A percentile compares a stretch with the other conserved stretches of the same genome.
Evolutionary conservation across 2,888 invertebrate species (phyloP).

Genomic region (Parasteatoda lunata): DNA sequence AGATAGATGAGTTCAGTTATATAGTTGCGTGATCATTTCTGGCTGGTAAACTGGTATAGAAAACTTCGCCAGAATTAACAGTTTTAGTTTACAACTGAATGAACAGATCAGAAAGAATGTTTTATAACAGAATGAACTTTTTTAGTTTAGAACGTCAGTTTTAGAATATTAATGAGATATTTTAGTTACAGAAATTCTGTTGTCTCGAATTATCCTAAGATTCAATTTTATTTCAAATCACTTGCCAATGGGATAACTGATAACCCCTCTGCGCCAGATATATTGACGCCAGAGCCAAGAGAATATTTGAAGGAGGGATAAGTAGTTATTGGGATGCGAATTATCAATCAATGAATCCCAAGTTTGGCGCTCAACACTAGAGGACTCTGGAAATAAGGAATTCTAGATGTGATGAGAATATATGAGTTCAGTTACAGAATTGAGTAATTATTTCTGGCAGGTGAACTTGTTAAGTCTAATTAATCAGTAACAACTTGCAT

Average conservation of each 20-base stretch:
- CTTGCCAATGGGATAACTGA: not conserved
- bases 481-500: not conserved
- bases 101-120: no score
- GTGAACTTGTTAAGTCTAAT: not conserved
- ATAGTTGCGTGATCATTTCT: not conserved
- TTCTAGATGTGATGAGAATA: no score
- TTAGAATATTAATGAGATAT: no score
- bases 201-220: constrained; percentile 23
- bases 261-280: not conserved
- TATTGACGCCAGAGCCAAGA: not conserved
- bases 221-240: constrained; percentile 20
- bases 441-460: not conserved
- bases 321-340: constrained; percentile 19
- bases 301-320: not conserved
- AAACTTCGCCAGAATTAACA: no score
- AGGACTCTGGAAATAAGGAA: not conserved
- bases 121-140: no score
- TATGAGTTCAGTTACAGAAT: no score
- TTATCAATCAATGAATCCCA: constrained; percentile 17
- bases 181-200: no score
- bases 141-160: no score
- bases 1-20: no score
- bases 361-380: not conserved
- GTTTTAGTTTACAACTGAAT: no score
- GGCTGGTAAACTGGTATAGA: not conserved